Evolutionary conservation across 1,140 invertebrate genomes (phyloP).

Genomic region (Brachystomella parvula): DNA sequence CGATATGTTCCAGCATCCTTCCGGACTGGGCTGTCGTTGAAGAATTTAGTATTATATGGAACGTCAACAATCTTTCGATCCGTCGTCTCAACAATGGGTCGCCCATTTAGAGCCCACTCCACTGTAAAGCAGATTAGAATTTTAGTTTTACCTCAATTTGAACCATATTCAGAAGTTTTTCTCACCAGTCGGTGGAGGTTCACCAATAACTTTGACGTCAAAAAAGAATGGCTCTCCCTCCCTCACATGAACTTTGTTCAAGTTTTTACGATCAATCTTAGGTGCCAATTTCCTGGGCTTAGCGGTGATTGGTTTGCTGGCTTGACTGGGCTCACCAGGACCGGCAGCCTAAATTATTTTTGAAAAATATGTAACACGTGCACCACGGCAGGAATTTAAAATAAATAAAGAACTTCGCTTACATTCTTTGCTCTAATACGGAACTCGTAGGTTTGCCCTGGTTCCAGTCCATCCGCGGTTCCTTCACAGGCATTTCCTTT

Average conservation of each 20-base stretch:
- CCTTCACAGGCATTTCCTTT: conserved; percentile 68
- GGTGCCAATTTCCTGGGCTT: conserved; percentile 86
- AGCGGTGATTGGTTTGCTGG: conserved; percentile 63
- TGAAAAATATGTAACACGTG: background rate
- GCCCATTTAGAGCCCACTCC: conserved; percentile 60
- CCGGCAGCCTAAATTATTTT: conserved; percentile 56
- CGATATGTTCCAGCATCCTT: conserved; percentile 80
- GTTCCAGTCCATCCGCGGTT: conserved; percentile 67
- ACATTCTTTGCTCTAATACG: conserved; percentile 71
- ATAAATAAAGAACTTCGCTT: conserved; percentile 15
- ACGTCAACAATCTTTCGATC: conserved; percentile 65
- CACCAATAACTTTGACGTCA: conserved; percentile 74
- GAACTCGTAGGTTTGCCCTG: conserved; percentile 81
- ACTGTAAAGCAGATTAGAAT: too few relatives aligned
- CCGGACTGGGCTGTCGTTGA: conserved; percentile 68
- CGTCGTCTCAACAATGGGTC: conserved; percentile 50
- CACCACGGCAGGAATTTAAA: too few relatives aligned
- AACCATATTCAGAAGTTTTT: too few relatives aligned
- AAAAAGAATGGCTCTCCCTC: conserved; percentile 76
- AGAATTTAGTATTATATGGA: conserved; percentile 78
- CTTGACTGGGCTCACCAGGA: conserved; percentile 66
- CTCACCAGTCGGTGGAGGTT: conserved; percentile 75
- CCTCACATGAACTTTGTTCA: conserved; percentile 64
- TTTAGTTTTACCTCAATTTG: too few relatives aligned
- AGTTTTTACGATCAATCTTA: conserved; percentile 76